phyloP scores from a whole-genome alignment of 1,140 invertebrate genomes.

The Luehdorfia chinensis region DNA sequence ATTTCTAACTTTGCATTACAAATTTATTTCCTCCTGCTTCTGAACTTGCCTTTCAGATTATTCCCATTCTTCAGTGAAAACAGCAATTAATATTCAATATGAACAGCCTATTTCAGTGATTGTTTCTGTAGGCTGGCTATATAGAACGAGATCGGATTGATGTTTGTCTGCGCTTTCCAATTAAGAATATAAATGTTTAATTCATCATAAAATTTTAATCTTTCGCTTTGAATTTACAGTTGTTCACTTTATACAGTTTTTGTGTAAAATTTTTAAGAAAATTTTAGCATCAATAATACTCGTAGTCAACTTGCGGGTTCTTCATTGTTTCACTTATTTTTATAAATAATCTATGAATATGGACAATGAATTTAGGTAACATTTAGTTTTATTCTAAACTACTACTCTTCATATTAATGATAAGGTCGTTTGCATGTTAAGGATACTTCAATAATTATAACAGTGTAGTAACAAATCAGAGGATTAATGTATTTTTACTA shows the following conservation, averaged over 20 bases:
- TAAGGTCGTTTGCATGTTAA: no score
- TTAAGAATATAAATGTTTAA: slow-evolving; percentile 52
- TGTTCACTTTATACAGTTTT: slow-evolving; percentile 13
- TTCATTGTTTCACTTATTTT: no score
- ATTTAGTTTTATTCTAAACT: no score
- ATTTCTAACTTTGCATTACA: slow-evolving; percentile 75
- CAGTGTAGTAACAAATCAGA: no score
- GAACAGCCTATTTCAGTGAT: slow-evolving; percentile 73
- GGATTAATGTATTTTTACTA: no score
- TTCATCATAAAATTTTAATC: slow-evolving; percentile 55
- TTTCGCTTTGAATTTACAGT: slow-evolving; percentile 22
- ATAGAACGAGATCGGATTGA: slow-evolving; percentile 49
- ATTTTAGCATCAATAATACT: no score
- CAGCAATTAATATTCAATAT: slow-evolving; percentile 75
- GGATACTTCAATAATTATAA: no score
- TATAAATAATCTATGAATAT: no score
- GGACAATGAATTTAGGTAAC: no score
- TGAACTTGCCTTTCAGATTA: slow-evolving; percentile 62
- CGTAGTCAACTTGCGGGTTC: no score
- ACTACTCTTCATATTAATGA: no score
- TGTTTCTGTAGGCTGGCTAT: slow-evolving; percentile 57
- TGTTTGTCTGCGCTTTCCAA: slow-evolving; percentile 49
- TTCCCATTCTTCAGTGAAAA: slow-evolving; percentile 71
- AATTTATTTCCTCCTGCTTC: slow-evolving; percentile 68
- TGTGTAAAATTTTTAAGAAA: no score